Conservation (phyloP, 2,113 vertebrate species). For the Erpornis zantholeuca region DNA sequence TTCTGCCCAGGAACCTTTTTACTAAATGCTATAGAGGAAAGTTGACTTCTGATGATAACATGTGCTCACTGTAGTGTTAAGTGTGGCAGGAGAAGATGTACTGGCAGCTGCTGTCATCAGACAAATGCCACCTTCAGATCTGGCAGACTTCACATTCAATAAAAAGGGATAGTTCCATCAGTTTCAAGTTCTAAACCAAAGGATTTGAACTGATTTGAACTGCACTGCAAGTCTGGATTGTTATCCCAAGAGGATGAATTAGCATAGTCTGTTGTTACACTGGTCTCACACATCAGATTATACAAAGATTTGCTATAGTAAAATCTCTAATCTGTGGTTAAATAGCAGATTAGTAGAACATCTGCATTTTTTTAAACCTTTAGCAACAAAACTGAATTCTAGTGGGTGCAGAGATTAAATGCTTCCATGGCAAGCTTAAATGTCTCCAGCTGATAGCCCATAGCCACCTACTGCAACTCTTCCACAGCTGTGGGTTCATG, state of each 20-base stretch:
- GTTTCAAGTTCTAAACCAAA: neutral
- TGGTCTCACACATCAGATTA: neutral
- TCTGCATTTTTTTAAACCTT: neutral
- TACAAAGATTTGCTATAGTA: neutral
- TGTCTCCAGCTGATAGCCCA: neutral
- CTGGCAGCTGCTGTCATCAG: neutral
- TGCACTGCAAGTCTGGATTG: neutral
- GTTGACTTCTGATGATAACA: neutral
- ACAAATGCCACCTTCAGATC: neutral
- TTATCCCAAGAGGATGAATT: neutral
- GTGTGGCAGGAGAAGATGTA: neutral
- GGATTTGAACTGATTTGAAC: neutral
- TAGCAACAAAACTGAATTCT: neutral
- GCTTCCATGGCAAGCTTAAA: neutral
- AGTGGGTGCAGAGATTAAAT: accelerated
- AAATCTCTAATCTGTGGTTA: neutral
- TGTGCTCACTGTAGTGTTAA: neutral
- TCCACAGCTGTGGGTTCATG: neutral
- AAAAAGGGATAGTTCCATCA: neutral
- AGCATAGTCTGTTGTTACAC: neutral
- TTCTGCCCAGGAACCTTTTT: neutral
- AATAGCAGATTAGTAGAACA: neutral
- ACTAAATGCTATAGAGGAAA: neutral
- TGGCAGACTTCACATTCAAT: neutral
- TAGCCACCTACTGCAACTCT: neutral